A percentile compares a stretch with the other conserved stretches of the same genome.
Conservation (phyloP, 2,113 vertebrate genomes). For the Lipotes vexillifer region DNA sequence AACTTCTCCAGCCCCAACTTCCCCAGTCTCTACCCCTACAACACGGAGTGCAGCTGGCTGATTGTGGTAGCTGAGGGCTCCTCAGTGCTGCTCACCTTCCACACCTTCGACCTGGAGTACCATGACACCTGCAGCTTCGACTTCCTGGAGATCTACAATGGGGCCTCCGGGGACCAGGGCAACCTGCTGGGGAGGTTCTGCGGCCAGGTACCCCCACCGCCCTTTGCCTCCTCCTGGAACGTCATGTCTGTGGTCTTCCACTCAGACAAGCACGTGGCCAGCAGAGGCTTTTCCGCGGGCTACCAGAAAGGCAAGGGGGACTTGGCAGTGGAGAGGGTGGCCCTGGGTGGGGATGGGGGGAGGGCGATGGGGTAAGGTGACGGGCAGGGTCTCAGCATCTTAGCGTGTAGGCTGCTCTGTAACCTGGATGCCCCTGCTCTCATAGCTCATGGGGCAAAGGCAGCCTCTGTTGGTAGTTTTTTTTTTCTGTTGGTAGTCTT, state of each 20-base stretch:
- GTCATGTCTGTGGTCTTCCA: slow-evolving; percentile 94
- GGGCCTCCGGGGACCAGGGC: slow-evolving; percentile 87
- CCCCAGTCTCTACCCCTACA: slow-evolving; percentile 91
- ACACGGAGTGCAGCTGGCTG: slow-evolving; percentile 92
- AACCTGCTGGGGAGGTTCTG: slow-evolving; percentile 96
- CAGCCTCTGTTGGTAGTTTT: neutral
- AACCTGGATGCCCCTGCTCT: neutral
- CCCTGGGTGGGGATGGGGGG: neutral
- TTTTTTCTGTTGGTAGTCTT: neutral
- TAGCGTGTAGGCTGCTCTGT: accelerated
- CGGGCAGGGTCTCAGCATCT: neutral
- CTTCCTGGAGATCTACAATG: slow-evolving; percentile 96
- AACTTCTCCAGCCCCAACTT: slow-evolving; percentile 98
- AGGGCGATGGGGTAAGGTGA: accelerated
- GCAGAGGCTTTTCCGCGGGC: slow-evolving; percentile 88
- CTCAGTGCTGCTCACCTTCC: slow-evolving; percentile 92
- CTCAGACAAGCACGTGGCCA: slow-evolving; percentile 94
- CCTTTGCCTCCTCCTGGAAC: slow-evolving; percentile 95
- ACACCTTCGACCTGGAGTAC: slow-evolving; percentile 93
- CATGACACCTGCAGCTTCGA: slow-evolving; percentile 90
- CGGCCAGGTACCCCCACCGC: slow-evolving; percentile 86
- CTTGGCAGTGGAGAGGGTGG: neutral
- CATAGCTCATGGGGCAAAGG: accelerated
- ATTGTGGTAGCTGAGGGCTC: slow-evolving; percentile 96
- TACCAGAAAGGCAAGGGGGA: slow-evolving; percentile 88